These are phyloP conservation scores for Lerista edwardsae DNA, from an alignment of 2,797 vertebrate species.

Conservation along the genomic window DNA sequence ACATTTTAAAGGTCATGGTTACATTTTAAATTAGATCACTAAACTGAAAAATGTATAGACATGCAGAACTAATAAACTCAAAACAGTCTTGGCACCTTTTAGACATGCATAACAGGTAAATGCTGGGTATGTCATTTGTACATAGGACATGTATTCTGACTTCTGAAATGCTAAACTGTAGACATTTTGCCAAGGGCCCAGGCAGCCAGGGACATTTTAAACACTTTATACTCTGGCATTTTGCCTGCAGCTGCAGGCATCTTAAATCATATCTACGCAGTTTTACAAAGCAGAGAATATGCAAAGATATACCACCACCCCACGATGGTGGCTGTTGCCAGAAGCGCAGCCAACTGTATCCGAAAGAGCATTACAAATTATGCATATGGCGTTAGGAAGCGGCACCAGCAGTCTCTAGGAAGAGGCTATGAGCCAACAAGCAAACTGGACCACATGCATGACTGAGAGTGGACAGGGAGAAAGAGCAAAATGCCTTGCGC, in stretches of 20 bases:
- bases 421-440: not conserved
- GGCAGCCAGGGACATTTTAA: constrained; percentile 21
- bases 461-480: not conserved
- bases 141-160: constrained; percentile 4
- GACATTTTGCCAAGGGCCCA: constrained; percentile 41
- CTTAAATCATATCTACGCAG: constrained; percentile 38
- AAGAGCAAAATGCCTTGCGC: not conserved
- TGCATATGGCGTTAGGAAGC: constrained; percentile 1
- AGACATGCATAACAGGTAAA: constrained; percentile 2
- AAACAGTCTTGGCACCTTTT: constrained; percentile 1
- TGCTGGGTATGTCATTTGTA: constrained; percentile 16
- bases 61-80: constrained; percentile 12
- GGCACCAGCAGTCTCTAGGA: not conserved
- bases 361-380: constrained; percentile 21
- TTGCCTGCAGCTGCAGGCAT: constrained; percentile 36
- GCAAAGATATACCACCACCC: constrained; percentile 26
- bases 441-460: not conserved
- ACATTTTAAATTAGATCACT: constrained; percentile 23
- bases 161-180: constrained; percentile 9
- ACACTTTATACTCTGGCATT: constrained; percentile 24
- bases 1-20: constrained; percentile 35
- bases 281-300: constrained; percentile 29
- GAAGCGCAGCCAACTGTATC: constrained; percentile 16
- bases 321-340: constrained; percentile 3
- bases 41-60: constrained; percentile 13